These are phyloP conservation scores for Aproaerema taeniolella DNA, from an alignment of 2,888 invertebrate species.

Conservation along the genomic window DNA sequence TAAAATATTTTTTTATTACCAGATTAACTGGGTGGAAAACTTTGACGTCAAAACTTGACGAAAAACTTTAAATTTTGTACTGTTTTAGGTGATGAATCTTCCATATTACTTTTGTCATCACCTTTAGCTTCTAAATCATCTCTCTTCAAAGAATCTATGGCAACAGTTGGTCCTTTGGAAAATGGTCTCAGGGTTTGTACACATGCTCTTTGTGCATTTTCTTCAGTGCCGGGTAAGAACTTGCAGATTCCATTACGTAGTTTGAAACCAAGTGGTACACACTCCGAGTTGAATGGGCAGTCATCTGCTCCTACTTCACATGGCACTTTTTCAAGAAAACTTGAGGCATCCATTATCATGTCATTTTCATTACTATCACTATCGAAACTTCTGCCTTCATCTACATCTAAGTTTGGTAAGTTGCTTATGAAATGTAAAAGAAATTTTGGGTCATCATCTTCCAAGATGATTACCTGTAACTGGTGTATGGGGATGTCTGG, in stretches of 20 bases:
- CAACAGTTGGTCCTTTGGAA: constrained; percentile 57
- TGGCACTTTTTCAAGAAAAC: constrained; percentile 65
- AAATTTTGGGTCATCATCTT: constrained; percentile 57
- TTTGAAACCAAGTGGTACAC: constrained; percentile 74
- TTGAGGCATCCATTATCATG: constrained; percentile 69
- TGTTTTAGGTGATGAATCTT: constrained; percentile 64
- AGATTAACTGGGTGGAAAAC: too few species aligned
- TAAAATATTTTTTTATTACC: too few species aligned
- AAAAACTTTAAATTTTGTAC: constrained; percentile 82
- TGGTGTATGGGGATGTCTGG: constrained; percentile 54
- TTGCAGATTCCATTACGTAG: constrained; percentile 83
- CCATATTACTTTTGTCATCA: constrained; percentile 38
- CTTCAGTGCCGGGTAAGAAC: constrained; percentile 81
- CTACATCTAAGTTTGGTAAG: constrained; percentile 56
- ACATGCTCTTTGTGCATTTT: constrained; percentile 55
- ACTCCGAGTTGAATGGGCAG: constrained; percentile 84
- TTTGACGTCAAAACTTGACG: too few species aligned
- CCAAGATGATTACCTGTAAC: constrained; percentile 43
- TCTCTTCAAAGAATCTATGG: constrained; percentile 52
- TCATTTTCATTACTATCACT: constrained; percentile 57
- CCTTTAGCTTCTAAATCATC: constrained; percentile 38
- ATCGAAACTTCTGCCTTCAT: constrained; percentile 47
- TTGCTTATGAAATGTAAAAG: constrained; percentile 59
- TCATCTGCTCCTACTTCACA: constrained; percentile 80
- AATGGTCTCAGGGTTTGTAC: constrained; percentile 49